These are phyloP conservation scores for Vireo altiloquus DNA, from an alignment of 2,113 vertebrate genomes.

Conservation along the genomic window DNA sequence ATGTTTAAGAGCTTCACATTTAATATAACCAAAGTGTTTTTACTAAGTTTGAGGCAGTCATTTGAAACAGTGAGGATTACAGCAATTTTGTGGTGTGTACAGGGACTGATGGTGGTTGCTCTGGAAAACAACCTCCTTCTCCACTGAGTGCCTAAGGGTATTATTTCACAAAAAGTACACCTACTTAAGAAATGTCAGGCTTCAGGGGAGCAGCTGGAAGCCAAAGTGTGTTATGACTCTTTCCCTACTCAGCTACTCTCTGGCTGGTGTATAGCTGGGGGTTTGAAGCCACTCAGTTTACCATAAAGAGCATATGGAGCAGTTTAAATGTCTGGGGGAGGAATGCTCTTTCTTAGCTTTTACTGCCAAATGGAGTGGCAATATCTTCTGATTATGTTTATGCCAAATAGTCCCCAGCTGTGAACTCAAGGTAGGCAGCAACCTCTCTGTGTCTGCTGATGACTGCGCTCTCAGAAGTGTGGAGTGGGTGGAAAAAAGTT, in stretches of 20 bases:
- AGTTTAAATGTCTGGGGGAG: background rate
- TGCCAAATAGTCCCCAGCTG: background rate
- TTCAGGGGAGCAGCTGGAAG: background rate
- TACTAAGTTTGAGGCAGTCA: background rate
- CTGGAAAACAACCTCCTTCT: background rate
- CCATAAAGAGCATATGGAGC: background rate
- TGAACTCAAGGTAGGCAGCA: background rate
- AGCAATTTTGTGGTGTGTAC: background rate
- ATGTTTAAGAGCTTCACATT: background rate
- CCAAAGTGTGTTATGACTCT: background rate
- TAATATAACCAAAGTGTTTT: background rate
- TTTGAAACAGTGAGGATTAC: background rate
- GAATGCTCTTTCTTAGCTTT: background rate
- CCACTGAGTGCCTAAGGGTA: accelerated
- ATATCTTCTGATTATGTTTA: background rate
- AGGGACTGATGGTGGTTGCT: background rate
- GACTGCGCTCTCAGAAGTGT: background rate
- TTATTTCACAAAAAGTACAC: background rate
- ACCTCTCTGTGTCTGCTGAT: background rate
- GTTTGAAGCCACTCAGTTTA: background rate
- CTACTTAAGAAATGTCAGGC: background rate
- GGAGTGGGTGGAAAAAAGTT: background rate
- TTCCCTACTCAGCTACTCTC: background rate
- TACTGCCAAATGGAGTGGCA: background rate
- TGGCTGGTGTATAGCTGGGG: background rate